These are phyloP conservation scores for Plectropomus leopardus DNA, from an alignment of 2,113 vertebrate genomes.

Conservation along the genomic window DNA sequence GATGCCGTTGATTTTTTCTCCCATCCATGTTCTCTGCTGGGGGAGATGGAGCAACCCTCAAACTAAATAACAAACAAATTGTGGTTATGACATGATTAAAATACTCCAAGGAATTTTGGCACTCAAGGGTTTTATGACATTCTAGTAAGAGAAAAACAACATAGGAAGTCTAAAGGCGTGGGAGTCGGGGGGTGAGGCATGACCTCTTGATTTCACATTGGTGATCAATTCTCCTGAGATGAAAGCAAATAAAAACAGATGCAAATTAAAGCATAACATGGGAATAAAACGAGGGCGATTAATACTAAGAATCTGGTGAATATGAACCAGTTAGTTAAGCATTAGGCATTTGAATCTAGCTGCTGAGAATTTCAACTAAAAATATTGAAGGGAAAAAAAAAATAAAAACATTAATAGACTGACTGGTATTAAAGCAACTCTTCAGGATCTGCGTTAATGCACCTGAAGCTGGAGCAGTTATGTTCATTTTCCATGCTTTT, in stretches of 20 bases:
- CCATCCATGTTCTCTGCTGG: not conserved
- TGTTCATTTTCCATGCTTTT: not conserved
- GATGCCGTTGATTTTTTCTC: not conserved
- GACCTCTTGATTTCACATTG: constrained; percentile 16
- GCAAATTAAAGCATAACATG: constrained; percentile 11
- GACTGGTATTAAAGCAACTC: not conserved
- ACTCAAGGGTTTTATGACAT: not conserved
- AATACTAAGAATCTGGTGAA: not conserved
- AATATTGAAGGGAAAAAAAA: not conserved
- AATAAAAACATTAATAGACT: not conserved
- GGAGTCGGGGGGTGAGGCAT: no score
- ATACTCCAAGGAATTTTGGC: not conserved
- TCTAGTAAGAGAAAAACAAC: not conserved
- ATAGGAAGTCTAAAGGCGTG: not conserved
- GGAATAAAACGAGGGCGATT: not conserved
- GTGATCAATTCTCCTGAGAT: constrained; percentile 1
- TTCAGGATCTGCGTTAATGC: not conserved
- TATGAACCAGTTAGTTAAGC: not conserved
- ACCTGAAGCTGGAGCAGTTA: not conserved
- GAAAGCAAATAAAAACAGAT: not conserved
- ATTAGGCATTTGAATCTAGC: not conserved
- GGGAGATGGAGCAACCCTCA: not conserved
- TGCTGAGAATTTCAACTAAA: not conserved
- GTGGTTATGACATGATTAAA: not conserved
- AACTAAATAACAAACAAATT: not conserved